phyloP scores from a whole-genome alignment of 2,113 vertebrate species.

The Phoxinus phoxinus region DNA sequence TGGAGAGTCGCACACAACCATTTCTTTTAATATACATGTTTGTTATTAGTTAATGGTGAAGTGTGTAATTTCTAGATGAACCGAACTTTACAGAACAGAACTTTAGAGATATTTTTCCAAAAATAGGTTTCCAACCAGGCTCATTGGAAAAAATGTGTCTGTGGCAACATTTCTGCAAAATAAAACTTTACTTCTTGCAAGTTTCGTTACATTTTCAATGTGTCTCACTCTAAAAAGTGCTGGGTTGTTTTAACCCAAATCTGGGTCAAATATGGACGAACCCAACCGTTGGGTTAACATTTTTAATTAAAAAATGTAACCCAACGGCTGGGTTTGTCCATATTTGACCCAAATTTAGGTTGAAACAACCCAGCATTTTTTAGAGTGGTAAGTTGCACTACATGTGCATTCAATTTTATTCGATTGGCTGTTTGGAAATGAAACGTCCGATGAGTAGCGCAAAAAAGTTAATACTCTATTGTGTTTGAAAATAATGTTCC shows the following conservation, averaged over 20 bases:
- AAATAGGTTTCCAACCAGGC: no score
- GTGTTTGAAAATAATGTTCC: background rate
- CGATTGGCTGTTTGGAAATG: background rate
- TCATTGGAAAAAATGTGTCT: no score
- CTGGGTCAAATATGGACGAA: no score
- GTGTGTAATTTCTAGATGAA: background rate
- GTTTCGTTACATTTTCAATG: background rate
- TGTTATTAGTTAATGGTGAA: constrained; percentile 4
- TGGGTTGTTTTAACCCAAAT: no score
- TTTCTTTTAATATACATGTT: background rate
- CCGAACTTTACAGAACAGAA: background rate
- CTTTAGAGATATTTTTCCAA: no score
- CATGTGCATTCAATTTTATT: background rate
- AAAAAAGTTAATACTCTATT: background rate
- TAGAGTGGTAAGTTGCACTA: background rate
- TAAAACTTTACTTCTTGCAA: background rate
- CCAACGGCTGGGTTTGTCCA: no score
- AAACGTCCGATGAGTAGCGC: background rate
- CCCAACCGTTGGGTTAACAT: no score
- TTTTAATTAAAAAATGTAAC: no score
- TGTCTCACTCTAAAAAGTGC: no score
- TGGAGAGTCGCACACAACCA: background rate
- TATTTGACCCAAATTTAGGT: no score
- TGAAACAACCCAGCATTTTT: no score
- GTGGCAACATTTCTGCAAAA: no score